Percentiles rank a stretch among this genome's conserved stretches.
phyloP scores from a whole-genome alignment of 2,797 vertebrate genomes.

The Scolopax bukidnonensis region DNA sequence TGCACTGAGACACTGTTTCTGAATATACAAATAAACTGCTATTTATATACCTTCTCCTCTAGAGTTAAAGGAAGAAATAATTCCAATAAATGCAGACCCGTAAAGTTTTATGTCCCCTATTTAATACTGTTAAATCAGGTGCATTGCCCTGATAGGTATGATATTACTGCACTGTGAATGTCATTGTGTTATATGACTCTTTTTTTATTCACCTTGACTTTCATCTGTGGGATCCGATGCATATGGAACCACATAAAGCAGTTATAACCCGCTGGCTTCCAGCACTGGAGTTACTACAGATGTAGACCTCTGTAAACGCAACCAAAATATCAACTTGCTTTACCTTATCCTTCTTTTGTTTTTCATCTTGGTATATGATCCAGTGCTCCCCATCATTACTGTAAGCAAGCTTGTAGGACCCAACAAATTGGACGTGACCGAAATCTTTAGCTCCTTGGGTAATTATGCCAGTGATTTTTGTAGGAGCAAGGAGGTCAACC shows the following conservation, averaged over 20 bases:
- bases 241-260: background rate
- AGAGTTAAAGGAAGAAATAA: conserved; percentile 20
- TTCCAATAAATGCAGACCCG: background rate
- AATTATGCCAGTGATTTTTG: conserved; percentile 96
- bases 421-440: conserved; percentile 96
- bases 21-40: background rate
- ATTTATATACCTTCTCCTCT: background rate
- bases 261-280: background rate
- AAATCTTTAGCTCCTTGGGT: conserved; percentile 99
- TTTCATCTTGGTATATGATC: conserved; percentile 94
- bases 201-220: conserved; percentile 11
- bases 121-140: background rate
- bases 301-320: background rate
- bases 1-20: background rate
- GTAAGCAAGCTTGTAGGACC: conserved; percentile 97
- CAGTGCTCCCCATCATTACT: conserved; percentile 93
- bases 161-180: background rate
- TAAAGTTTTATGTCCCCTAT: conserved; percentile 34
- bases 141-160: background rate
- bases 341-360: conserved; percentile 98
- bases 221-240: background rate
- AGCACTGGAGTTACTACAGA: background rate
- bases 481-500: conserved; percentile 92
- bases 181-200: background rate
- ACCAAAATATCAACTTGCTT: background rate